A percentile compares a stretch with the other conserved stretches of the same genome.
Evolutionary conservation across 2,888 invertebrate genomes (phyloP).

Genomic region (Acronicta aceris): DNA sequence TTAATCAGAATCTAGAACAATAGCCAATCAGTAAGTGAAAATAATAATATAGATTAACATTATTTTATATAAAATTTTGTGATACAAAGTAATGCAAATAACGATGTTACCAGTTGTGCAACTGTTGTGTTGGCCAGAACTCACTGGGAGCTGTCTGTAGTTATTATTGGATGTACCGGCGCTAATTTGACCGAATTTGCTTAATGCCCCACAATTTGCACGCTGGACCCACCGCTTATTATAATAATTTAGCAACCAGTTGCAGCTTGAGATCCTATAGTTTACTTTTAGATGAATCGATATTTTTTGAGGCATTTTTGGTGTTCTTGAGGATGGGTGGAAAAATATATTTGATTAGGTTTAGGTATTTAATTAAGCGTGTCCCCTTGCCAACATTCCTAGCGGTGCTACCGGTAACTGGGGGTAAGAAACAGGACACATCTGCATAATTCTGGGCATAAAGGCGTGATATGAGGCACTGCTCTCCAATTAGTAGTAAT

Average conservation of each 20-base stretch:
- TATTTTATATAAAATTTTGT: slow-evolving; percentile 12
- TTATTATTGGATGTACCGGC: slow-evolving; percentile 72
- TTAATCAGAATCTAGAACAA: slow-evolving; percentile 31
- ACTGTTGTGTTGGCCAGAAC: slow-evolving; percentile 44
- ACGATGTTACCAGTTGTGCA: slow-evolving; percentile 50
- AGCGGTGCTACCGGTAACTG: too few relatives aligned
- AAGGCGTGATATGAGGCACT: too few relatives aligned
- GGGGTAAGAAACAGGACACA: too few relatives aligned
- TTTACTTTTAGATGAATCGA: slow-evolving; percentile 31
- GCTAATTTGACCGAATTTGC: slow-evolving; percentile 80
- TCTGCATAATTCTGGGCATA: too few relatives aligned
- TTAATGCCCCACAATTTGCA: slow-evolving; percentile 78
- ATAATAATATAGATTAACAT: slow-evolving; percentile 35
- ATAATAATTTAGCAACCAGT: slow-evolving; percentile 56
- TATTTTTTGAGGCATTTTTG: background rate
- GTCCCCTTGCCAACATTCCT: too few relatives aligned
- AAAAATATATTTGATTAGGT: too few relatives aligned
- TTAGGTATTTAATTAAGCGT: too few relatives aligned
- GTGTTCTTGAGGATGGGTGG: background rate
- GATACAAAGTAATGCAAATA: slow-evolving; percentile 48
- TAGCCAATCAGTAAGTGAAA: slow-evolving; percentile 43
- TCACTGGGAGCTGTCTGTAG: slow-evolving; percentile 62
- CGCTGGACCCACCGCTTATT: slow-evolving; percentile 60
- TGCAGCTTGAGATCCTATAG: slow-evolving; percentile 38
- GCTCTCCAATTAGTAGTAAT: too few relatives aligned